Conservation (phyloP, 2,888 invertebrate species). For the Mycogona germanica region DNA sequence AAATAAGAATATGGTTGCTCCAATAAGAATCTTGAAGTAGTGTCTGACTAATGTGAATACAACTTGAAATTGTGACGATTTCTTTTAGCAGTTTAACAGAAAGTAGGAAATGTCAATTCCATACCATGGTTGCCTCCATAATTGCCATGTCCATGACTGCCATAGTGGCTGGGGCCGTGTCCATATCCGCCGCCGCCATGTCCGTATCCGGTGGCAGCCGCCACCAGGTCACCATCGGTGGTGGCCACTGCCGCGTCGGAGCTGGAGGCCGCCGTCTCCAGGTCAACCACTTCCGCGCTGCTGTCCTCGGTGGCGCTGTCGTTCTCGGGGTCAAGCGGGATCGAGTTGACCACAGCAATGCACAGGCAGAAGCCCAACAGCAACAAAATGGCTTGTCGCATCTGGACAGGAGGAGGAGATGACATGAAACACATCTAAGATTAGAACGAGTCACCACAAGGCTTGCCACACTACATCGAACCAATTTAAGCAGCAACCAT, state of each 20-base stretch:
- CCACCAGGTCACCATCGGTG: constrained; percentile 12
- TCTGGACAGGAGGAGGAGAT: constrained; percentile 4
- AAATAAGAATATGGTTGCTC: too few relatives aligned
- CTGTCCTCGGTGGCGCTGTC: neutral
- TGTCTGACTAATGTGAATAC: too few relatives aligned
- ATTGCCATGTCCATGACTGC: constrained; percentile 42
- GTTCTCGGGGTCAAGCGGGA: neutral
- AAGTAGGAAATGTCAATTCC: constrained; percentile 1
- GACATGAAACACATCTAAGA: too few relatives aligned
- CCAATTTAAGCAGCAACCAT: too few relatives aligned
- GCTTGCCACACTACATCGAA: too few relatives aligned
- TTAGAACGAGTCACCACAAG: too few relatives aligned
- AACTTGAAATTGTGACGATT: too few relatives aligned
- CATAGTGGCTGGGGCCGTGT: constrained; percentile 25
- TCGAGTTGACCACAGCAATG: neutral
- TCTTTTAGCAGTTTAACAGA: neutral
- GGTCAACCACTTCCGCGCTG: neutral
- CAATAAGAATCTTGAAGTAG: too few relatives aligned
- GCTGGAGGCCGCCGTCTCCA: neutral
- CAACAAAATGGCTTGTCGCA: constrained; percentile 2
- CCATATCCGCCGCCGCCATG: constrained; percentile 7
- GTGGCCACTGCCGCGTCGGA: constrained; percentile 7
- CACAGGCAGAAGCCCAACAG: constrained; percentile 11
- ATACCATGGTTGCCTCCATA: constrained; percentile 44
- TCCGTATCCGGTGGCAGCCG: constrained; percentile 13